Base-by-base conservation (phyloP, 2,888 invertebrate genomes). In the Drosophila engyochracea region DNA sequence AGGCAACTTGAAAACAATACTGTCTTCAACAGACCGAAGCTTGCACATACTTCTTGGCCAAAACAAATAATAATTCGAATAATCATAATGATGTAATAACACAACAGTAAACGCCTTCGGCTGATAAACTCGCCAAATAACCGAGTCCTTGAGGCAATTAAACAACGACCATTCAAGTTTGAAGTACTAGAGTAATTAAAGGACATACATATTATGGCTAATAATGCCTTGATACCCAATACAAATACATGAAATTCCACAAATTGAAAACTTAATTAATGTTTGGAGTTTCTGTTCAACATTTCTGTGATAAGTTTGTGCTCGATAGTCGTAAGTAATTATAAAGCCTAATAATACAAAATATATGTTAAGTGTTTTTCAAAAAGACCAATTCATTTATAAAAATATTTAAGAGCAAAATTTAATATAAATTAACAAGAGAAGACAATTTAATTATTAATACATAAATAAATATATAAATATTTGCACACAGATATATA, bases 21-120 rank as follows among this genome's bases (percentile, higher is more conserved):
- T 54, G 28, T 39, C 22, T 25, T 12, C 19, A 30, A 1, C 16
- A 65, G 31, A 61, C 64, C 78, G 78, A 78, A 64, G 12, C 1
- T 10, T 19, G 39, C 0, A 78, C 52, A 70, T 68, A 61, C 79
- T 74, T 31, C 39, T 31, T 12, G 31, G 10, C 19, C 4, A 28
- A 51, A 54, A 22, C 39, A 52, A 39, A 52, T 35, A 33, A 35
- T 19, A 25, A 54, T 31, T 44, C 35, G 28, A 33, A 33, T 55
- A 52, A 35, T n/a, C 6, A 49, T 49, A 33, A 59, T 33, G 35
- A 49, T 5, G 14, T 14, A 7, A n/a, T n/a, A n/a, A 7, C 3
- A 14, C 1, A 57, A 28, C 28, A 4, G 9, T 39, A 14, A 14
- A 9, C 19, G 19, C 30, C 30, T 39, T 22, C 5, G n/a, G n/a